phyloP scores from a whole-genome alignment of 1,140 invertebrate species.

The Conus ventricosus region DNA sequence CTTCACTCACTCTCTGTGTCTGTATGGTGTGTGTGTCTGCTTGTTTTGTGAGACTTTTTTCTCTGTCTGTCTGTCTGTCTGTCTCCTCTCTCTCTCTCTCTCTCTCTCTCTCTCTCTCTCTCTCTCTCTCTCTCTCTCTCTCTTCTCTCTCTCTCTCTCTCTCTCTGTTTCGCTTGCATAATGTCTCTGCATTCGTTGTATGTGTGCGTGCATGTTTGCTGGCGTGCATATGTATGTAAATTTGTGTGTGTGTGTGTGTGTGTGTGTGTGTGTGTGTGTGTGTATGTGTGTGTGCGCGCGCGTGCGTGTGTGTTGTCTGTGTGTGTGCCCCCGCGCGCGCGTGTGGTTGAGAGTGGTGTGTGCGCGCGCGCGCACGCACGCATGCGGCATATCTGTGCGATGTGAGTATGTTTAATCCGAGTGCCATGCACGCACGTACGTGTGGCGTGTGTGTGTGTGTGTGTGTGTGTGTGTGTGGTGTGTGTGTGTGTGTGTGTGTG shows the following conservation, averaged over 20 bases:
- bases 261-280: background rate
- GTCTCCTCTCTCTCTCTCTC: background rate
- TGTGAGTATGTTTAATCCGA: too few relatives aligned
- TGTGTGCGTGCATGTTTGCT: background rate
- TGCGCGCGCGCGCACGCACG: too few relatives aligned
- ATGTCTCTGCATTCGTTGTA: background rate
- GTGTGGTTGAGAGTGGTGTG: too few relatives aligned
- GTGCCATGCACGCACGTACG: too few relatives aligned
- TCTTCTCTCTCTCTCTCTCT: background rate
- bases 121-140: background rate
- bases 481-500: too few relatives aligned
- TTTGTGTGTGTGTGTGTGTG: background rate
- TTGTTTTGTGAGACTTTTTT: background rate
- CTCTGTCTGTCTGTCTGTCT: background rate
- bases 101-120: slow-evolving; percentile 3
- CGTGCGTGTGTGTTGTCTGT: too few relatives aligned
- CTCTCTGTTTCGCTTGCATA: background rate
- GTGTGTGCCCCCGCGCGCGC: too few relatives aligned
- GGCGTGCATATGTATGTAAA: too few relatives aligned
- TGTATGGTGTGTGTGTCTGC: background rate
- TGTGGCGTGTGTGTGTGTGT: too few relatives aligned
- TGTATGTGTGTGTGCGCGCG: too few relatives aligned
- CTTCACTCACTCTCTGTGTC: background rate
- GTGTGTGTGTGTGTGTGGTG: too few relatives aligned
- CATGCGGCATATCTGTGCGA: too few relatives aligned